A percentile compares a stretch with the other conserved stretches of the same genome.
Conservation (phyloP, 2,888 invertebrate species). For the Anoplius nigerrimus region DNA sequence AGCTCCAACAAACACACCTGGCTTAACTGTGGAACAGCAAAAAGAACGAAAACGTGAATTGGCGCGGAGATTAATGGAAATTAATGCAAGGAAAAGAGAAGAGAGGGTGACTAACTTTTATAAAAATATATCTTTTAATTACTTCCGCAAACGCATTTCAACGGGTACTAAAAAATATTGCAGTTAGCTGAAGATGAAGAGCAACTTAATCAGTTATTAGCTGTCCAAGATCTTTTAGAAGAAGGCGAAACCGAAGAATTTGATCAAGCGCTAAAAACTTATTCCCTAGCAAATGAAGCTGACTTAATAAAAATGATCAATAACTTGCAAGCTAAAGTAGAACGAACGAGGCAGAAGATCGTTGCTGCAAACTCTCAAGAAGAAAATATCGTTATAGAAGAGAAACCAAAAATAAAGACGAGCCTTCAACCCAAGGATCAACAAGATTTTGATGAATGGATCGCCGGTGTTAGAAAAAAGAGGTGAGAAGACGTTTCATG, state of each 20-base stretch:
- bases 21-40: conserved; percentile 87
- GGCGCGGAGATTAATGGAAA: conserved; percentile 89
- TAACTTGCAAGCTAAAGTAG: conserved; percentile 83
- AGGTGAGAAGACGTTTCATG: conserved; percentile 75
- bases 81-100: conserved; percentile 91
- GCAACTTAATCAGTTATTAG: conserved; percentile 85
- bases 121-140: background rate
- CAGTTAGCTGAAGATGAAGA: conserved; percentile 91
- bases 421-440: conserved; percentile 75
- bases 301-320: conserved; percentile 88
- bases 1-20: conserved; percentile 79
- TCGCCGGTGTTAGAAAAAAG: conserved; percentile 77
- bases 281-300: conserved; percentile 84
- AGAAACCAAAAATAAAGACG: conserved; percentile 75
- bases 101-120: conserved; percentile 79
- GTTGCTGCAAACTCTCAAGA: conserved; percentile 82
- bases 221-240: conserved; percentile 86
- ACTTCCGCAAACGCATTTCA: background rate
- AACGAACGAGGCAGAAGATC: conserved; percentile 86
- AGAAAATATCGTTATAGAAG: conserved; percentile 78
- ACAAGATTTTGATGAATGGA: conserved; percentile 78
- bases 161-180: conserved; percentile 28
- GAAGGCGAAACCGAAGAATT: conserved; percentile 86
- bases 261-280: conserved; percentile 84
- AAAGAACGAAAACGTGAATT: conserved; percentile 91